phyloP scores from a whole-genome alignment of 1,140 invertebrate genomes.

The Grapholita molesta region DNA sequence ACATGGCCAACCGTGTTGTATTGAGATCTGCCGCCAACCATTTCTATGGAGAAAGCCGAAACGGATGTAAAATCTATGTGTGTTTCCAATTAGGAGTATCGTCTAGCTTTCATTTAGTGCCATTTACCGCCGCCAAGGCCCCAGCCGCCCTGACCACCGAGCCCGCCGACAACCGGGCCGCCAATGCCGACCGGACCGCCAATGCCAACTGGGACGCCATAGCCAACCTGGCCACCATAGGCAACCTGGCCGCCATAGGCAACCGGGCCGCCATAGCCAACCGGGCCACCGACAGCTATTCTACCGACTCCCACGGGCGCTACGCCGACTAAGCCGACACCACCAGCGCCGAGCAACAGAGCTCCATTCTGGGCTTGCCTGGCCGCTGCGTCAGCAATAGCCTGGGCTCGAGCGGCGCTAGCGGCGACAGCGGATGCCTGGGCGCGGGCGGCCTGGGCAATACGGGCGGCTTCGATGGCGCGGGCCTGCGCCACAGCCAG shows the following conservation, averaged over 20 bases:
- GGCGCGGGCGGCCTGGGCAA: slow-evolving; percentile 60
- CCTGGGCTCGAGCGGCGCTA: slow-evolving; percentile 61
- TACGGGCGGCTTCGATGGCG: slow-evolving; percentile 58
- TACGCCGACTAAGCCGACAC: slow-evolving; percentile 24
- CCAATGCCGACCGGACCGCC: not conserved
- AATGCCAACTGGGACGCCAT: not conserved
- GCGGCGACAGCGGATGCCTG: slow-evolving; percentile 58
- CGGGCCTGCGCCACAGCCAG: slow-evolving; percentile 63
- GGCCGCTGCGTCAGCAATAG: slow-evolving; percentile 59
- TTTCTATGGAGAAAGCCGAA: slow-evolving; percentile 48
- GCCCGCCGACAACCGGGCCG: slow-evolving; percentile 23
- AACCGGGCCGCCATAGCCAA: slow-evolving; percentile 10
- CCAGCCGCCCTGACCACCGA: slow-evolving; percentile 31
- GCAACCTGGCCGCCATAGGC: not conserved
- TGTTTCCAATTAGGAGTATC: slow-evolving; percentile 32
- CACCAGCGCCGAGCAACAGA: slow-evolving; percentile 41
- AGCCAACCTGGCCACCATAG: slow-evolving; percentile 12
- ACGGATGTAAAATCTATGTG: slow-evolving; percentile 56
- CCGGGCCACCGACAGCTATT: slow-evolving; percentile 21
- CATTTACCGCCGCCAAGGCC: slow-evolving; percentile 29
- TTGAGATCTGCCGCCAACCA: slow-evolving; percentile 58
- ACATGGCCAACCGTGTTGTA: slow-evolving; percentile 44
- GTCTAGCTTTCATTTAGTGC: slow-evolving; percentile 31
- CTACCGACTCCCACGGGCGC: slow-evolving; percentile 27
- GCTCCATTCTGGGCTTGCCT: slow-evolving; percentile 51